Conservation (phyloP, 2,888 invertebrate species). For the Phaedon cochleariae region DNA sequence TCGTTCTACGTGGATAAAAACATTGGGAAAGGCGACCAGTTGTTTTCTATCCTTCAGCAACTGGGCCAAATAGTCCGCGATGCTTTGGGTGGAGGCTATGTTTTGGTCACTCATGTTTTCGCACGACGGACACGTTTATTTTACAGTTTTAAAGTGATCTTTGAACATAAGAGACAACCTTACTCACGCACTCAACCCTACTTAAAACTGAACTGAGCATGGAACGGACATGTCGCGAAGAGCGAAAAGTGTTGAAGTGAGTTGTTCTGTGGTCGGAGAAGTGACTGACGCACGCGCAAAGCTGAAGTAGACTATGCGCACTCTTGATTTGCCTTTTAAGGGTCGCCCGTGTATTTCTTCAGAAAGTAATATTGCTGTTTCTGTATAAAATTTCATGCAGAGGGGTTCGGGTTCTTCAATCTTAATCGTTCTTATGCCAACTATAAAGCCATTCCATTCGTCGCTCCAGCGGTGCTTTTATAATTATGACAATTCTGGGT, state of each 20-base stretch:
- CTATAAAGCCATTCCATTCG: constrained; percentile 21
- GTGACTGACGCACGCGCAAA: constrained; percentile 40
- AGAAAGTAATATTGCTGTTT: constrained; percentile 40
- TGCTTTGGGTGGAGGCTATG: constrained; percentile 83
- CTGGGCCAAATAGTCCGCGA: constrained; percentile 99
- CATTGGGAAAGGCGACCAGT: constrained; percentile 98
- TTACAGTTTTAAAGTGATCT: constrained; percentile 34
- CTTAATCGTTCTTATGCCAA: constrained; percentile 23
- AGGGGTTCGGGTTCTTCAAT: constrained; percentile 4
- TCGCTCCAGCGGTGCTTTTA: neutral
- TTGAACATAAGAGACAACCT: constrained; percentile 32
- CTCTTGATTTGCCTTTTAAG: constrained; percentile 47
- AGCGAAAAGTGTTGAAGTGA: constrained; percentile 21
- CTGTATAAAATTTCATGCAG: constrained; percentile 43
- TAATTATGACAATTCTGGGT: constrained; percentile 14
- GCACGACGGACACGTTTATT: constrained; percentile 28
- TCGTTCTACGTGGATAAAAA: constrained; percentile 99
- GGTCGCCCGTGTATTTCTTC: constrained; percentile 35
- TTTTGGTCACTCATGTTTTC: constrained; percentile 60
- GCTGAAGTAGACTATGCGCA: constrained; percentile 49
- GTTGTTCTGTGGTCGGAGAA: constrained; percentile 3
- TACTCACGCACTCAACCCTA: constrained; percentile 41
- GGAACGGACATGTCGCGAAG: constrained; percentile 28
- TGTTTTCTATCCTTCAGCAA: constrained; percentile 99
- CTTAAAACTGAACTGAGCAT: constrained; percentile 41